Percentiles rank a stretch among this genome's conserved stretches.
Evolutionary conservation across 2,888 invertebrate genomes (phyloP).

Genomic region (Drosophila ezoana): DNA sequence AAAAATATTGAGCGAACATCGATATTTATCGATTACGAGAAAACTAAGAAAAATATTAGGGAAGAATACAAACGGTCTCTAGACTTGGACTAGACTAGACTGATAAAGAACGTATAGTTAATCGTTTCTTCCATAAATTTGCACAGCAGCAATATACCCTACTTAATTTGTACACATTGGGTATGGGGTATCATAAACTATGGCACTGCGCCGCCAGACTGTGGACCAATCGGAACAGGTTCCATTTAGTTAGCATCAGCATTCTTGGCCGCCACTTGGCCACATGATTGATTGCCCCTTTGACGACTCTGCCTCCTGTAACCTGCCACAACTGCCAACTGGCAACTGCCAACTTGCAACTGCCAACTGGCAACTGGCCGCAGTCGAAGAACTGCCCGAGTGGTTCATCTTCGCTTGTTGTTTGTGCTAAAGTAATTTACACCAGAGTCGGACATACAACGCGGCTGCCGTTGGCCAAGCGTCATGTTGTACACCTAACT

Average conservation of each 20-base stretch:
- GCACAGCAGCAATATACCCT: background rate
- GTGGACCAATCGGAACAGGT: constrained; percentile 67
- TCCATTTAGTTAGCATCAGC: constrained; percentile 64
- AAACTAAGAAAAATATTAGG: too few species aligned
- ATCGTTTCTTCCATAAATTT: too few species aligned
- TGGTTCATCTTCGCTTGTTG: constrained; percentile 47
- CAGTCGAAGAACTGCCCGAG: constrained; percentile 25
- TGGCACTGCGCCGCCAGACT: constrained; percentile 33
- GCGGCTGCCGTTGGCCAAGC: constrained; percentile 63
- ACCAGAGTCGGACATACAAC: constrained; percentile 49
- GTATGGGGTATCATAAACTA: constrained; percentile 28
- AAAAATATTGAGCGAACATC: too few species aligned
- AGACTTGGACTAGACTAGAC: too few species aligned
- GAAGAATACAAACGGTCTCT: too few species aligned
- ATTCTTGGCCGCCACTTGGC: constrained; percentile 64
- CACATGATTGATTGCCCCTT: constrained; percentile 81
- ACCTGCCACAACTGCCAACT: constrained; percentile 40
- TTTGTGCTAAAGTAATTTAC: constrained; percentile 62
- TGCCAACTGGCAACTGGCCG: constrained; percentile 38
- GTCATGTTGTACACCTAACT: constrained; percentile 56
- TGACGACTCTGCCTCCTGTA: constrained; percentile 71
- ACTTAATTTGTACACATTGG: background rate
- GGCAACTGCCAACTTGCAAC: constrained; percentile 41
- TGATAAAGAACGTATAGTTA: background rate
- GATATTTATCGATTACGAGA: too few species aligned